Evolutionary conservation across 1,140 invertebrate genomes (phyloP).

Genomic region (Caenorhabditis latens): DNA sequence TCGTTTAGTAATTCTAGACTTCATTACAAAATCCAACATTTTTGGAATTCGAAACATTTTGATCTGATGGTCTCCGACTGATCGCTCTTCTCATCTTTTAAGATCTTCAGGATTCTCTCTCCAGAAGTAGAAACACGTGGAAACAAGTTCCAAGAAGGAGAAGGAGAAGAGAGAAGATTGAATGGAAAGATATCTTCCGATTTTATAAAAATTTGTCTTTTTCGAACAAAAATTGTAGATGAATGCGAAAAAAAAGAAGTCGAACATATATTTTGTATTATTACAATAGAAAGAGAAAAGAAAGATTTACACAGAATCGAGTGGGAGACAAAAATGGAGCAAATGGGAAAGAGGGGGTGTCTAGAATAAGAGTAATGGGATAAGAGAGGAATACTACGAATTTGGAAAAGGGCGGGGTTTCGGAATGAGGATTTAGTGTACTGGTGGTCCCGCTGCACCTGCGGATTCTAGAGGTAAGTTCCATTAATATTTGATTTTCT

Average conservation of each 20-base stretch:
- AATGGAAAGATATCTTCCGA: neutral
- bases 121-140: neutral
- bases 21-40: too few relatives aligned
- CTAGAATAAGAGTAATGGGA: neutral
- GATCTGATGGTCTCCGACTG: too few relatives aligned
- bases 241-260: neutral
- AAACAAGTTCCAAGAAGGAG: neutral
- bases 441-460: conserved; percentile 3
- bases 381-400: neutral
- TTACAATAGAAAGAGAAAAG: too few relatives aligned
- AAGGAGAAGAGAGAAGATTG: neutral
- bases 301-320: too few relatives aligned
- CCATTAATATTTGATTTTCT: conserved; percentile 27
- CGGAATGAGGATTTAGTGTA: neutral
- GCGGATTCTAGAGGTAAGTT: neutral
- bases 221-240: neutral
- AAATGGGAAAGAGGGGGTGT: neutral
- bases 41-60: too few relatives aligned
- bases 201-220: neutral
- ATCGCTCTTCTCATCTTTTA: too few relatives aligned
- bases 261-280: neutral
- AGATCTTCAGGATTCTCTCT: too few relatives aligned
- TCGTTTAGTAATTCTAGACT: too few relatives aligned
- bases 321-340: neutral
- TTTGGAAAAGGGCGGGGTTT: neutral